Percentiles rank a stretch among this genome's conserved stretches.
Evolutionary conservation across 2,888 invertebrate genomes (phyloP).

Genomic region (Incurvaria masculella): DNA sequence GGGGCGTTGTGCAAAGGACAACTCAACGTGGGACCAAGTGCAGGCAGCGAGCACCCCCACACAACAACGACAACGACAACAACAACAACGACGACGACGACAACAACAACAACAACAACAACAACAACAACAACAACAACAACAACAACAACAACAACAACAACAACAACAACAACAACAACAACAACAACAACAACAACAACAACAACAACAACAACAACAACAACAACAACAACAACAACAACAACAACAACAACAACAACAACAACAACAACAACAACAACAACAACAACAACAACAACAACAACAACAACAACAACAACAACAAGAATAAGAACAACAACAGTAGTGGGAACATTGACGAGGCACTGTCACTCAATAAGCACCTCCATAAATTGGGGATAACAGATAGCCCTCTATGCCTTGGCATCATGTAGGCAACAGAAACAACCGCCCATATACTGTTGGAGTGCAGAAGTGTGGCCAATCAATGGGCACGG

Average conservation of each 20-base stretch:
- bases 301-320: neutral
- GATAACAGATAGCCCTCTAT: too few species aligned
- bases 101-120: neutral
- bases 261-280: neutral
- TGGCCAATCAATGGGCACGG: too few species aligned
- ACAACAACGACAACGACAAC: too few species aligned
- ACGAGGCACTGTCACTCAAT: neutral
- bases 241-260: neutral
- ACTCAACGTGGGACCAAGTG: too few species aligned
- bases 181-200: neutral
- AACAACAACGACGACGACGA: neutral
- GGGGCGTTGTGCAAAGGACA: too few species aligned
- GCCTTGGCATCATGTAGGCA: too few species aligned
- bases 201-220: neutral
- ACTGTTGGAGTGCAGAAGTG: too few species aligned
- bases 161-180: neutral
- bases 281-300: neutral
- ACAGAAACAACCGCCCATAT: too few species aligned
- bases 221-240: neutral
- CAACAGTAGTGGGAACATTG: neutral
- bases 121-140: neutral
- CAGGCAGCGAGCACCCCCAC: too few species aligned
- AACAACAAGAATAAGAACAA: neutral
- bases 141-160: neutral
- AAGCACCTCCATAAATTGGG: too few species aligned